Evolutionary conservation across 2,888 invertebrate species (phyloP).

Genomic region (Dichetophora obliterata): DNA sequence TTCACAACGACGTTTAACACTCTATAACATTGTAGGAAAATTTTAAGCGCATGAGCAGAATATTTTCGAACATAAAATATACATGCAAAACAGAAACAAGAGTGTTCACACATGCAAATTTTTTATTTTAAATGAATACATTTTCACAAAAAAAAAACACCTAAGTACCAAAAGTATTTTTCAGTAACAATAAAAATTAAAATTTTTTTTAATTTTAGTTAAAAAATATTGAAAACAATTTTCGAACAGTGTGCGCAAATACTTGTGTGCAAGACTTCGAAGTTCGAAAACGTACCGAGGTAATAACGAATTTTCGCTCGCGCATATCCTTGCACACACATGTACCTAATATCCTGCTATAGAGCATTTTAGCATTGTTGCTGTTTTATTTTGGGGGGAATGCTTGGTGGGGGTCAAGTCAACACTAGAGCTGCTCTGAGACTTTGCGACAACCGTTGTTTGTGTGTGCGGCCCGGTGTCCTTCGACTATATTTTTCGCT

Average conservation of each 20-base stretch:
- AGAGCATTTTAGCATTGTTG: background rate
- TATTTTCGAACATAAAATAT: background rate
- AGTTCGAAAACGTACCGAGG: conserved; percentile 3
- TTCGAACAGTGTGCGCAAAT: background rate
- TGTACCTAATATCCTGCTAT: background rate
- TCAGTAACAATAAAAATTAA: background rate
- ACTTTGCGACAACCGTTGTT: background rate
- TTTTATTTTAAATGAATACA: too few species aligned
- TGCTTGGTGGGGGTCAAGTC: background rate
- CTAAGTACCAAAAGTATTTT: too few species aligned
- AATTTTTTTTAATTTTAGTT: background rate
- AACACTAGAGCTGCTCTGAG: background rate
- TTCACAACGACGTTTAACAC: background rate
- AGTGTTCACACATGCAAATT: background rate
- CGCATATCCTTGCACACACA: background rate
- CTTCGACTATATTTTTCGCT: conserved; percentile 20
- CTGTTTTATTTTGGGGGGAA: background rate
- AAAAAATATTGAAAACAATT: background rate
- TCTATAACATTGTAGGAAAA: background rate
- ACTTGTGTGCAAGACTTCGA: background rate
- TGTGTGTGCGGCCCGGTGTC: background rate
- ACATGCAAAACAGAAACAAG: background rate
- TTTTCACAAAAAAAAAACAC: too few species aligned
- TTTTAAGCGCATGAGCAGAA: conserved; percentile 12
- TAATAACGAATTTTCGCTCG: background rate